Evolutionary conservation across 2,113 vertebrate species (phyloP), one percentile per base, ranked within the genome.

Genomic region (Silurus meridionalis): DNA sequence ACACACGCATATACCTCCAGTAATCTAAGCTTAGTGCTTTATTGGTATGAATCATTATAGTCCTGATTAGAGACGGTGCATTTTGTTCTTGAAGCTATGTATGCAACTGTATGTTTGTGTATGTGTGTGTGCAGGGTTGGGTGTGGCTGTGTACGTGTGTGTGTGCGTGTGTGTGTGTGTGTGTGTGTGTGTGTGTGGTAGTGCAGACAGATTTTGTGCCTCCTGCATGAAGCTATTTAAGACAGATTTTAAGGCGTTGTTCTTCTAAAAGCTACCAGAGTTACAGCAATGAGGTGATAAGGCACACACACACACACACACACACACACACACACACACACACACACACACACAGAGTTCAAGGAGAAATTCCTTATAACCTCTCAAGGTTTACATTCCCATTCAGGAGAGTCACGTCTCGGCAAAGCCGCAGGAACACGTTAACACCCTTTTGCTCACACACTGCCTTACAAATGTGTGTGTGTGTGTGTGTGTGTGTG

Each of bases 361-460:
- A 46, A 85, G 79, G 81, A 88, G 77, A 91, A 88, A 88, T 21
- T 88, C 72, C 83, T 91, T 90, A 91, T 92, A 92, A 81, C 53
- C 77, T 37, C 1, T 83, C 82, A 79, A 21, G 89, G 86, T 93
- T 93, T 83, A 88, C 83, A 88, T 89, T 89, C 72, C 85, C 85
- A 86, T 74, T 83, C 78, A 87, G 85, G 91, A 87, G 83, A 17
- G 58, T 81, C 48, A 80, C 19, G 52, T 69, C 83, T 83, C n/a
- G 5, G 21, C 17, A 48, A 75, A 53, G 69, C 61, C 60, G 58
- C 50, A 25, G 75, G 74, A 57, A 55, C 61, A 82, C 46, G 48
- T 37, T 37, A 52, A 78, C 61, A 57, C n/a, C n/a, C 58, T 19
- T 5, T 0, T 15, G 19, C 60, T 21, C 60, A 21, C 58, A 50